Evolutionary conservation across 2,113 vertebrate genomes (phyloP), one percentile per base, ranked within the genome.

Genomic region (Sorex fumeus): DNA sequence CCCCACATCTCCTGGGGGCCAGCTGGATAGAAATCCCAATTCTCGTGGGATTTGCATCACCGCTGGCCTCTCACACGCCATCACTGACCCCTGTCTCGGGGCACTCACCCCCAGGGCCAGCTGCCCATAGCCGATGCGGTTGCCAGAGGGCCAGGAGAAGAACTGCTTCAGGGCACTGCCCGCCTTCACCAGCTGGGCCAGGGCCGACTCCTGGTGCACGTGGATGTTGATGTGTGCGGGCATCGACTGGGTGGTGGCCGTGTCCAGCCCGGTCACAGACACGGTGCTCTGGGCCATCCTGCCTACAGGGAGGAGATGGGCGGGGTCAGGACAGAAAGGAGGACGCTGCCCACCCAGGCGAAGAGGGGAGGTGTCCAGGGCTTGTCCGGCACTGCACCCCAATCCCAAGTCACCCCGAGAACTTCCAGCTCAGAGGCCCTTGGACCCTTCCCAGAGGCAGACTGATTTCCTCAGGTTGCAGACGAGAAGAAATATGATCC

Each of bases 71-170:
- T 10, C 28, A 57, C 47, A 13, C 6, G 2, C 34, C 45, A 8
- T 23, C 2, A 60, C 57, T 66, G 28, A 66, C 64, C 64, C 64
- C 64, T 28, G 12, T 30, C 64, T 12, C 34, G 10, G 21, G 8
- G 0, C 25, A 9, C 95, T 95, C 79, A 96, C 94, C 96, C 95
- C 96, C 2, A 96, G 16, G 1, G 90, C 45, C 88, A 97, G 88
- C 74, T 79, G 94, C 6, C 25, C 36, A 0, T 83, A 28, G 64
- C 4, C 47, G 3, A 69, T 62, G 36, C 45, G 23, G 43, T 64
- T 11, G 72, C 70, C 40, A 23, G 77, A 83, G 30, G 57, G 43
- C 27, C 25, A 2, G 0, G 21, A 23, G 27, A 92, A 27, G 34
- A 2, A 21, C 50, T 34, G 21, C 89, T 84, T 88, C 75, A 96